Conservation (phyloP, 2,113 vertebrate species). For the Puntigrus tetrazona region DNA sequence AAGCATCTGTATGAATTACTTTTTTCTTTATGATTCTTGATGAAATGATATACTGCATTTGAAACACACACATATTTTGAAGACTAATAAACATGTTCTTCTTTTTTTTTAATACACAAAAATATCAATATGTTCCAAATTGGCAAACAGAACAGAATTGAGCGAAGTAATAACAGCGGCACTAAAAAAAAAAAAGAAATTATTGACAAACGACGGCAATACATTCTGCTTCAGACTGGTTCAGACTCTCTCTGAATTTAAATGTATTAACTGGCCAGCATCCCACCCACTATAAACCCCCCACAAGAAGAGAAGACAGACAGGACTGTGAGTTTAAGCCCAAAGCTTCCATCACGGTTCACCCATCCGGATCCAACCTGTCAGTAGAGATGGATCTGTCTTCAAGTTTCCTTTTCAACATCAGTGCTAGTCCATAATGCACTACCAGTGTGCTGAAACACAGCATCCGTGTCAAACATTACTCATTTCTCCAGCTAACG, state of each 20-base stretch:
- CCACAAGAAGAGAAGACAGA: background rate
- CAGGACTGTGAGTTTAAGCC: slow-evolving; percentile 40
- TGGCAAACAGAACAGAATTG: slow-evolving; percentile 32
- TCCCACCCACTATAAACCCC: background rate
- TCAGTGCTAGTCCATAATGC: slow-evolving; percentile 46
- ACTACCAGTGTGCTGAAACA: slow-evolving; percentile 47
- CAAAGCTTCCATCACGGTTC: slow-evolving; percentile 52
- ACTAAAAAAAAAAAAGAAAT: slow-evolving; percentile 22
- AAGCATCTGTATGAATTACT: too few relatives aligned
- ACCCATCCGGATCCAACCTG: slow-evolving; percentile 58
- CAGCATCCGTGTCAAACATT: slow-evolving; percentile 31
- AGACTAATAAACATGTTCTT: background rate
- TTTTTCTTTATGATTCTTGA: background rate
- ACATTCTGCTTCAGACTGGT: slow-evolving; percentile 1
- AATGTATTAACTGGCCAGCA: background rate
- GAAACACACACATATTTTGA: background rate
- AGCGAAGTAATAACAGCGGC: slow-evolving; percentile 38
- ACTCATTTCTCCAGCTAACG: slow-evolving; percentile 21
- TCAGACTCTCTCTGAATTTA: background rate
- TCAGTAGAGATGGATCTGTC: slow-evolving; percentile 62
- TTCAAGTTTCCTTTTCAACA: slow-evolving; percentile 33
- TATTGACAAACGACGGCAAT: background rate
- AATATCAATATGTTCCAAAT: slow-evolving; percentile 29
- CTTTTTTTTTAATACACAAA: background rate
- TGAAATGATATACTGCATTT: background rate